Evolutionary conservation across 2,797 vertebrate species (phyloP), one percentile per base, ranked within the genome.

Genomic region (Rhabdomys pumilio): DNA sequence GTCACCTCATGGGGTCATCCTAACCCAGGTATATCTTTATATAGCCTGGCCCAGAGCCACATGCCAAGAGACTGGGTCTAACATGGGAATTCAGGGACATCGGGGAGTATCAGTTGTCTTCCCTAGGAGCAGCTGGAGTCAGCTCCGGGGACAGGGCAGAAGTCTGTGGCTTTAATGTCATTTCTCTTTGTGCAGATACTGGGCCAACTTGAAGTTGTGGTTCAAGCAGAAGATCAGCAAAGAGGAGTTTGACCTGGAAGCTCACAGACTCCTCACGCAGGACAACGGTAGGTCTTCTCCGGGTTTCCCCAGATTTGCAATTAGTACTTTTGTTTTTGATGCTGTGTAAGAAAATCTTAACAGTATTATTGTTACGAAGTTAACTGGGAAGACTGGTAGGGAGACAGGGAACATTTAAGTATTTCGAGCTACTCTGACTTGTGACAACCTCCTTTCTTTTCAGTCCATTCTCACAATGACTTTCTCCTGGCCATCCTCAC

Each of bases 181-280:
- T 88, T 67, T 93, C 84, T 96, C 29, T 67, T 0, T n/a, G 29
- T 86, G 57, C 90, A 99, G 99, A 97, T 99, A 99, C 96, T 99
- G 99, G 99, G 99, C 99, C 47, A 99, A 99, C 98, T 91, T 99
- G 92, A 99, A 99, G 97, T 98, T 99, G 0, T 99, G 99, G 99
- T 99, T 99, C 98, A 99, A 99, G 97, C 99, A 99, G 93, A 99
- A 99, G 98, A 99, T 99, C 98, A 99, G 99, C 95, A 99, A 99
- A 94, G 99, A 99, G 95, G 99, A 99, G 98, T 99, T 99, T 98
- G 99, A 99, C 97, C 59, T 99, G 31, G 99, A 99, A 97, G 99
- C 99, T 0, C 99, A 99, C 0, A 98, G 99, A 47, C 99, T 99
- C 17, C 98, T 99, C 97, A 99, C 99, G 0, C 99, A 99, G 94